These are phyloP conservation scores for Sturnus vulgaris DNA, from an alignment of 2,113 vertebrate genomes.

Conservation along the genomic window DNA sequence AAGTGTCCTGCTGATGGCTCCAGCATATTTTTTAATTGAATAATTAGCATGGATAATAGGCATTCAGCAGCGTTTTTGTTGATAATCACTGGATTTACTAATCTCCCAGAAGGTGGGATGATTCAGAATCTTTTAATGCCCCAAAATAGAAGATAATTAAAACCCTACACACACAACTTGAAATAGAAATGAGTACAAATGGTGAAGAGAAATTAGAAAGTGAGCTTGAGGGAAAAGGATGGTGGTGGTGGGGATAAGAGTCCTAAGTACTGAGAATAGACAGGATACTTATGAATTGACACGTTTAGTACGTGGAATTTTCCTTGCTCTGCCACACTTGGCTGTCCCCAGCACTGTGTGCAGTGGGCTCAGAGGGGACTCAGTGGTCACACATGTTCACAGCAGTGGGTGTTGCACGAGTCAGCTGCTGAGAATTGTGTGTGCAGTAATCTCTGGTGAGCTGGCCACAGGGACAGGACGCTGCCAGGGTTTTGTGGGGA, in stretches of 20 bases:
- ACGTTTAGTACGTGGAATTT: neutral
- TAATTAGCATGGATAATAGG: conserved; percentile 39
- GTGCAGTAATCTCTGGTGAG: neutral
- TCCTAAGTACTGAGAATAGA: neutral
- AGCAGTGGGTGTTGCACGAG: neutral
- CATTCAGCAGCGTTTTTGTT: neutral
- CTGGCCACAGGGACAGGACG: neutral
- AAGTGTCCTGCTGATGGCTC: conserved; percentile 47
- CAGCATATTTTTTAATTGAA: conserved; percentile 52
- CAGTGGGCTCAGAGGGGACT: neutral
- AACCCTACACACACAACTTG: neutral
- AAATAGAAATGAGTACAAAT: conserved; percentile 26
- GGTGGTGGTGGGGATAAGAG: neutral
- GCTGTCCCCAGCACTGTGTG: rapidly evolving
- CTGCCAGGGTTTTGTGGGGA: neutral
- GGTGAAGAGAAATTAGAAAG: conserved; percentile 11
- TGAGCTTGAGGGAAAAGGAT: neutral
- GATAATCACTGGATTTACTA: conserved; percentile 40
- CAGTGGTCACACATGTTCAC: rapidly evolving
- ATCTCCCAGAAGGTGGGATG: conserved; percentile 55
- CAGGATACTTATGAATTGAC: neutral
- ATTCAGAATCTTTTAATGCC: conserved; percentile 37
- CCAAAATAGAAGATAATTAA: conserved; percentile 48
- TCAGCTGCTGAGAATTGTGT: neutral
- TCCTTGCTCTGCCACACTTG: neutral